phyloP scores from a whole-genome alignment of 1,140 invertebrate genomes.

The Temnothorax longispinosus region DNA sequence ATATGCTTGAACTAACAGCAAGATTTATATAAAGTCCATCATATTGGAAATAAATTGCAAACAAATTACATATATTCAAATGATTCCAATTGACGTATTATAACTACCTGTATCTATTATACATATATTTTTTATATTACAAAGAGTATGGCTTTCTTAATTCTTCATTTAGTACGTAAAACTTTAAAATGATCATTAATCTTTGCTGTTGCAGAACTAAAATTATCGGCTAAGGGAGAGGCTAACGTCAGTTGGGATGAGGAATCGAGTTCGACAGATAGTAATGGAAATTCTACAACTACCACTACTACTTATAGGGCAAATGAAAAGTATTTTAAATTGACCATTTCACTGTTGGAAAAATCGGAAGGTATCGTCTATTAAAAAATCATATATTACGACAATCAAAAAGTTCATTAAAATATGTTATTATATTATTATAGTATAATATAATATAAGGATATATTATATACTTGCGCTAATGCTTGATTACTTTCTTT shows the following conservation, averaged over 20 bases:
- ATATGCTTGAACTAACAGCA: neutral
- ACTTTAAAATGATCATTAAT: neutral
- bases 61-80: neutral
- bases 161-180: neutral
- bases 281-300: neutral
- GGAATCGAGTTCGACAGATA: neutral
- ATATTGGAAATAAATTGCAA: neutral
- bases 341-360: neutral
- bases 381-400: neutral
- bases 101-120: neutral
- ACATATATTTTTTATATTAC: neutral
- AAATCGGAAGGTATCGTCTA: neutral
- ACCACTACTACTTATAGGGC: neutral
- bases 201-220: neutral
- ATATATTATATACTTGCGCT: neutral
- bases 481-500: neutral
- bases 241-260: conserved; percentile 46
- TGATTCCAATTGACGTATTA: neutral
- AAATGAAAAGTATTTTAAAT: conserved; percentile 47
- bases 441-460: too few species aligned
- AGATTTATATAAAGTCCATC: neutral
- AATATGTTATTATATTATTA: neutral
- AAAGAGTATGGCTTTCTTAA: neutral
- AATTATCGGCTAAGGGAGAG: neutral
- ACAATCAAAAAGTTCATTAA: neutral